Base-by-base conservation (phyloP, 92 coral and sea anemone genomes). In the Parazoanthus swiftii region DNA sequence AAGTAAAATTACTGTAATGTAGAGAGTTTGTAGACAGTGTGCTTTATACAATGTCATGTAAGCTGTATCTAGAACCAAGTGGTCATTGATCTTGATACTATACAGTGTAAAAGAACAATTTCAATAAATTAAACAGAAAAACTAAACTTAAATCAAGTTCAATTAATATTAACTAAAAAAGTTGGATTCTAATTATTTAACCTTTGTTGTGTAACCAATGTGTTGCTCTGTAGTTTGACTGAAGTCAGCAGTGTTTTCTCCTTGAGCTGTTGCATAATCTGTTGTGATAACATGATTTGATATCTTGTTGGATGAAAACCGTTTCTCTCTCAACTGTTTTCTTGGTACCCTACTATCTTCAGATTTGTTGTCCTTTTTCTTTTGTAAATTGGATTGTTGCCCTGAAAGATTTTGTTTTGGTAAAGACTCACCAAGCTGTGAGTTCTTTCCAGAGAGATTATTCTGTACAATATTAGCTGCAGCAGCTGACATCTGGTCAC, bases 301-400 rank as follows among this genome's bases (percentile, higher is more conserved):
- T 14, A 8, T 39, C 5, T 79, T 70, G 44, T 33, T 20, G 33
- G 42, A 50, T 3, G 25, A 38, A 26, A 36, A 63, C 39, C 33
- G 26, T 14, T 59, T 66, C 20, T 36, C 36, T 21, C n/a, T 59
- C 26, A 59, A 20, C 48, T 63, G 73, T 9, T 2, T 50, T 20
- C 20, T 36, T 37, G 9, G 85, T 33, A 36, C 35, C n/a, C 33
- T 63, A 8, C 46, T 35, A 0, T 33, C 9, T 18, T 4, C 74
- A 63, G 29, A 81, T 8, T 25, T 37, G 51, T 37, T 63, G 18
- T 56, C 74, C 56, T 59, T 36, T 37, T 38, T 23, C 25, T 66
- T 81, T 81, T 79, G 83, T 25, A 70, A 39, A 35, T 63, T 63
- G 51, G 42, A 58, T 21, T 14, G n/a, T 16, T 81, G 39, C 63